Evolutionary conservation across 2,888 invertebrate species (phyloP).

Genomic region (Netelia fuscicornis): DNA sequence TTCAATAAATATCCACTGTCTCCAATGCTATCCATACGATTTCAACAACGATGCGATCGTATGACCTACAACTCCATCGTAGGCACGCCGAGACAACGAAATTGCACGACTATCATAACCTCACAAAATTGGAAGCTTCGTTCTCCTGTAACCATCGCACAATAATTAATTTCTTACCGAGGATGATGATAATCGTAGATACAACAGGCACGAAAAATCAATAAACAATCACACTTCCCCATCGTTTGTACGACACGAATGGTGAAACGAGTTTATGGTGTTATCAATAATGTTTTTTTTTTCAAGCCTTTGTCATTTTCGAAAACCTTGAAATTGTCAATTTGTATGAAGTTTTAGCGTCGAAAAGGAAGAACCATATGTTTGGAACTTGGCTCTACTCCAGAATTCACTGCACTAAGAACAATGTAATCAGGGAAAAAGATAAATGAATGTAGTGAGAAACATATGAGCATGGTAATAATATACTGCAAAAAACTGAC

Average conservation of each 20-base stretch:
- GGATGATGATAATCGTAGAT: too few species aligned
- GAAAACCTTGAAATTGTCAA: slow-evolving; percentile 7
- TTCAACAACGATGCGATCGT: background rate
- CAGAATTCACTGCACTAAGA: background rate
- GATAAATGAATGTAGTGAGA: slow-evolving; percentile 33
- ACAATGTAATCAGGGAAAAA: background rate
- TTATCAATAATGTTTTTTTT: slow-evolving; percentile 3
- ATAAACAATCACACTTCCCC: too few species aligned
- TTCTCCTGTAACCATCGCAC: background rate
- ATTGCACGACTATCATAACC: slow-evolving; percentile 45
- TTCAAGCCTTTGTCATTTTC: background rate
- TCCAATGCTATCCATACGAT: slow-evolving; percentile 12
- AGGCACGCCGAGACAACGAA: slow-evolving; percentile 38
- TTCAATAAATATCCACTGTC: background rate
- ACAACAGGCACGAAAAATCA: too few species aligned
- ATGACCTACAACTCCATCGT: background rate
- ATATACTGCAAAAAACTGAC: background rate
- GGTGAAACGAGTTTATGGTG: background rate
- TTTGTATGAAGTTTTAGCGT: background rate
- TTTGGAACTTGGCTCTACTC: background rate
- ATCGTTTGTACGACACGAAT: background rate
- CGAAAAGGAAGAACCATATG: background rate
- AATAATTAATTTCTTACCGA: slow-evolving; percentile 7
- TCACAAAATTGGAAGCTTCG: slow-evolving; percentile 31
- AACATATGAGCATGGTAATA: slow-evolving; percentile 25